Evolutionary conservation across 35 echinoderm and acorn worm species (phyloP), one percentile per base, ranked within the genome.

Genomic region (Hemicentrotus pulcherrimus): DNA sequence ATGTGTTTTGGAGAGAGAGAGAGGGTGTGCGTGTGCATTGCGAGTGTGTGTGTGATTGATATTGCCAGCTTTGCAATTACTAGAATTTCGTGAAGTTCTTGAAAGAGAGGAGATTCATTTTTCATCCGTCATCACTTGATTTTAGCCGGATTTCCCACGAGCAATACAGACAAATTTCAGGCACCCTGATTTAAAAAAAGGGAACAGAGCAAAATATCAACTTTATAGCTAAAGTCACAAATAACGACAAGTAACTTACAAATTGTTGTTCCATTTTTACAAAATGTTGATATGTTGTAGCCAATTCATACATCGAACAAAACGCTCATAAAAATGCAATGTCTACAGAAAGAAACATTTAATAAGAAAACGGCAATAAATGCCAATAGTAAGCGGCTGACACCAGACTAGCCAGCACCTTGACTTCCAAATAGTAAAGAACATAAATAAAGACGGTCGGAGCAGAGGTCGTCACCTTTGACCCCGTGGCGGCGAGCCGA

Each of bases 61-160:
- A 22, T 78, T 78, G 65, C 65, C 65, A 78, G 65, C 65, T 78
- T 78, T 78, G 65, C 65, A 78, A 78, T 78, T 78, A 78, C 65
- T 78, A 28, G 65, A 28, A 78, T 78, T 78, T 78, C 65, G 65
- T 78, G 65, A 78, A 2, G 28, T 78, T 78, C 22, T 78, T n/a
- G 22, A 78, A 28, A 78, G 3, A 28, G 28, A n/a, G 28, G 65
- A n/a, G 65, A 78, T 78, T 78, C 65, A 78, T 78, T 78, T 78
- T 78, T n/a, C 4, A 22, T 78, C 65, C 65, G 65, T 78, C 65
- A 78, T 78, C 65, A 78, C 65, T 78, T 6, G 65, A n/a, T 78
- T 78, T 78, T 78, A 78, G 65, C 65, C 15, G 19, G 65, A 78
- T 78, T 78, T 78, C 65, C 65, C 65, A 78, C 65, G 28, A 78